Base-by-base conservation (phyloP, 1,140 invertebrate species). In the Euglossa dilemma region DNA sequence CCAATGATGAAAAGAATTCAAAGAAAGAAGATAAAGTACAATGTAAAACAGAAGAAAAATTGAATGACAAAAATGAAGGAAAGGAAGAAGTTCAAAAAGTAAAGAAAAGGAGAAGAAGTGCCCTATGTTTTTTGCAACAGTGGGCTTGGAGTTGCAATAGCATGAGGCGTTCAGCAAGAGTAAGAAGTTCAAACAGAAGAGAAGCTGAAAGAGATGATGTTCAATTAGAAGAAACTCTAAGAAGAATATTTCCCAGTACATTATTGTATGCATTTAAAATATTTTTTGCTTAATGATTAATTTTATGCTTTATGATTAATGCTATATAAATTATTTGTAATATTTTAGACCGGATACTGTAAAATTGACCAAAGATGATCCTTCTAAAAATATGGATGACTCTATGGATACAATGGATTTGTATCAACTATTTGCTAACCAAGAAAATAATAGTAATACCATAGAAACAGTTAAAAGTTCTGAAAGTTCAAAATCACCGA, bases 101-200 rank as follows among this genome's bases (percentile, higher is more conserved):
- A 12, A 95, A 95, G 56, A 95, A 95, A 25, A 95, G 96, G 84
- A 94, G 96, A 52, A 95, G 96, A 92, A 97, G 96, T 91, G 96
- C 96, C 23, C 90, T 97, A 3, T 96, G 95, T 50, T 95, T 96
- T 80, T 92, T 97, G 16, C 95, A 97, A 85, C 96, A 96, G 85
- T 96, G 96, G 95, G 96, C 96, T 43, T 97, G 96, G 96, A 96
- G 96, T 78, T 90, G 89, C 61, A 91, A 88, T 85, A 97, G 95
- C 80, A 97, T 97, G 92, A 93, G 97, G 79, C 94, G 97, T 84
- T 96, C 96, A 6, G 95, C 96, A 6, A 91, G 96, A 67, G 97
- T 95, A 23, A 95, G 94, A 92, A 95, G 93, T 88, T 93, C 91
- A 81, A 93, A 91, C 77, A 94, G 92, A 92, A 95, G 92, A 76